phyloP scores from a whole-genome alignment of 2,113 vertebrate species.

The Pithys albifrons region DNA sequence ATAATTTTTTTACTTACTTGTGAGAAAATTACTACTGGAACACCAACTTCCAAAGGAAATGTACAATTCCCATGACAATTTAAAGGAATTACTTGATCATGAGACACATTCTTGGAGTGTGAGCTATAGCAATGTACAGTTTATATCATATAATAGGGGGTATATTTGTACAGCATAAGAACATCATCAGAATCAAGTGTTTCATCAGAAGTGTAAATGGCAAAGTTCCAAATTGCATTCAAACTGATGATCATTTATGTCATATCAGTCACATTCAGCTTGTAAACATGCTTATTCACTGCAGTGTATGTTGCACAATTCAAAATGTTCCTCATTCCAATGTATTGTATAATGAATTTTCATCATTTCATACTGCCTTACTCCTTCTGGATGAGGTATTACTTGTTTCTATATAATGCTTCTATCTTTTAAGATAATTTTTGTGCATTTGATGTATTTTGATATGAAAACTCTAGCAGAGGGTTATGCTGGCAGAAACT shows the following conservation, averaged over 20 bases:
- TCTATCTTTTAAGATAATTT: not conserved
- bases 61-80: not conserved
- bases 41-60: not conserved
- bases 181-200: not conserved
- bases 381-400: not conserved
- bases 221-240: not conserved
- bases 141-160: not conserved
- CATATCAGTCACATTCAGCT: not conserved
- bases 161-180: not conserved
- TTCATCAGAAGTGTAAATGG: conserved; percentile 1
- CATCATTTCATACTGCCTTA: not conserved
- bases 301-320: not conserved
- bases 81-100: not conserved
- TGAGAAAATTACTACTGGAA: not conserved
- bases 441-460: not conserved
- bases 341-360: not conserved
- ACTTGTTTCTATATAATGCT: not conserved
- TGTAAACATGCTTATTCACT: not conserved
- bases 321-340: not conserved
- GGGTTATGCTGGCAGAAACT: not conserved
- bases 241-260: not conserved
- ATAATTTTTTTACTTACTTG: not conserved
- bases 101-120: not conserved
- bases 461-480: not conserved
- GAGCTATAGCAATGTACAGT: not conserved